Conservation (phyloP, 2,797 vertebrate genomes). For the Xiphorhynchus erythropygius region DNA sequence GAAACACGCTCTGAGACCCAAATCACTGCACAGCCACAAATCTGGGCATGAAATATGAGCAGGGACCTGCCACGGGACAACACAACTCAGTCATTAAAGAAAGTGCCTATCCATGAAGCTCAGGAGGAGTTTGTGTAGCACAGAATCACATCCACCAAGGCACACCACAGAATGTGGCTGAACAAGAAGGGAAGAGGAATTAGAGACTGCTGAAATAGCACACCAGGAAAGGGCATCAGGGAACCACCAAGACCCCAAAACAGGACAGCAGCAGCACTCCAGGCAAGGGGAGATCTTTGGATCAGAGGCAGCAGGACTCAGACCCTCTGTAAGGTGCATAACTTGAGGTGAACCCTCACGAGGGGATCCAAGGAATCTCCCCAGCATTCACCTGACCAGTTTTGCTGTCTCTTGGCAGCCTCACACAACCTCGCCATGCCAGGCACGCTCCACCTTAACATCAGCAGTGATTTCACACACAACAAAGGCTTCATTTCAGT, state of each 20-base stretch:
- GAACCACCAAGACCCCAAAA: neutral
- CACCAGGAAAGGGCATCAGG: neutral
- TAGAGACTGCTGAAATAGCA: neutral
- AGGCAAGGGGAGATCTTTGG: neutral
- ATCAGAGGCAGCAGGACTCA: neutral
- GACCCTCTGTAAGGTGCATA: neutral
- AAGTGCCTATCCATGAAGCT: neutral
- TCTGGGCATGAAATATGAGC: neutral
- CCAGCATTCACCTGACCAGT: fast-evolving
- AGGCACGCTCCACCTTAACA: neutral
- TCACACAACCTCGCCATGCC: neutral
- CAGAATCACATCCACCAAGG: neutral
- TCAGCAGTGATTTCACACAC: neutral
- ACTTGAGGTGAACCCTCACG: neutral
- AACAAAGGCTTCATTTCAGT: neutral
- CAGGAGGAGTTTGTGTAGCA: neutral
- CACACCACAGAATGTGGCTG: neutral
- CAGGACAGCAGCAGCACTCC: fast-evolving
- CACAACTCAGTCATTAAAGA: neutral
- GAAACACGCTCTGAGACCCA: neutral
- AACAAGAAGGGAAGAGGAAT: neutral
- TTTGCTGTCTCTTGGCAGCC: neutral
- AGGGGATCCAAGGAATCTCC: neutral
- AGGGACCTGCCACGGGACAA: neutral
- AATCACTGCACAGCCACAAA: neutral